Evolutionary conservation across 30 jellyfish, hydroid and myxozoan genomes (phyloP).

Genomic region (Sanderia malayensis): DNA sequence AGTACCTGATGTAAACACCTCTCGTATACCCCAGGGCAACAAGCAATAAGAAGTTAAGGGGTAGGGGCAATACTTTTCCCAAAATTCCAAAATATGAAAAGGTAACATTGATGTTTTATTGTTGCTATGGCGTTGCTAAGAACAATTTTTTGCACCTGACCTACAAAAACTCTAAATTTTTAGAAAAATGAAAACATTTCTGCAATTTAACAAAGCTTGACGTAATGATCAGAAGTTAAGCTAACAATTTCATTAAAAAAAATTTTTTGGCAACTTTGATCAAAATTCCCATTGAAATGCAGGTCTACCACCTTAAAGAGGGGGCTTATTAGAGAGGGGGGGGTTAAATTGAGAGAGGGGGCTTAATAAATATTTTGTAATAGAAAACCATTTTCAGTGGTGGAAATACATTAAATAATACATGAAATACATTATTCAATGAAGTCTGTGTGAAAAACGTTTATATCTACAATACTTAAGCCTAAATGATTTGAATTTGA

Average conservation of each 20-base stretch:
- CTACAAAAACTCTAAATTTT: background rate
- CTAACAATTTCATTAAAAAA: background rate
- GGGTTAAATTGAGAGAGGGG: no score
- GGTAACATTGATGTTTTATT: background rate
- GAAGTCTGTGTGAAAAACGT: no score
- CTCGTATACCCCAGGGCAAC: background rate
- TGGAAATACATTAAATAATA: no score
- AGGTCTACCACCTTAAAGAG: background rate
- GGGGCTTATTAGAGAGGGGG: no score
- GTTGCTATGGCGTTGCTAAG: slow-evolving; percentile 5
- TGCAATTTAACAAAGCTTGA: background rate
- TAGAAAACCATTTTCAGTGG: no score
- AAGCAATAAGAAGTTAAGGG: background rate
- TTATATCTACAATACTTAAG: no score
- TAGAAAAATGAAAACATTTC: background rate
- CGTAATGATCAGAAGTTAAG: background rate
- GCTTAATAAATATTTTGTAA: no score
- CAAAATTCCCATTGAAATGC: background rate
- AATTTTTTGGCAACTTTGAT: background rate
- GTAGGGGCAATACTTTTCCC: background rate
- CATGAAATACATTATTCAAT: no score
- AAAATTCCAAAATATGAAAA: background rate
- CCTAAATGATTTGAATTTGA: no score
- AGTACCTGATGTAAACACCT: background rate
- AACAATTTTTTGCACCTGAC: background rate